Evolutionary conservation across 2,113 vertebrate species (phyloP).

Genomic region (Chloroceryle aenea): DNA sequence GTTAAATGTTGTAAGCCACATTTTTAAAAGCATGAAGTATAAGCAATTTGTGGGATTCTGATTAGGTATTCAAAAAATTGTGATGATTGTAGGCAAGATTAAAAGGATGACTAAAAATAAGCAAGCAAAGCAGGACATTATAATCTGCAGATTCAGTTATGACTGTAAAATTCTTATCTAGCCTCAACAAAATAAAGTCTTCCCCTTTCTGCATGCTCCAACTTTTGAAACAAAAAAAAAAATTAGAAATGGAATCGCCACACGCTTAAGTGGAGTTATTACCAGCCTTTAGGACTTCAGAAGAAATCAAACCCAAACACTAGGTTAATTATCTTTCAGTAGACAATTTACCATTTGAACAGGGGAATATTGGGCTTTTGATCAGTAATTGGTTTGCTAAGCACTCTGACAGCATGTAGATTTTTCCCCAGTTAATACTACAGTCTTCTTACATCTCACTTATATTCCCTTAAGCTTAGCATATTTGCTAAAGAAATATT

Average conservation of each 20-base stretch:
- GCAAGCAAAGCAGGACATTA: neutral
- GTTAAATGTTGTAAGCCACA: neutral
- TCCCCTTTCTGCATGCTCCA: neutral
- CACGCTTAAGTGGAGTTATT: neutral
- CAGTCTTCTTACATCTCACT: neutral
- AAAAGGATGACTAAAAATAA: neutral
- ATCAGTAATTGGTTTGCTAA: neutral
- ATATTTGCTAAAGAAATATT: neutral
- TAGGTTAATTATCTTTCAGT: neutral
- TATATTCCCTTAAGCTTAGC: neutral
- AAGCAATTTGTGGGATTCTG: neutral
- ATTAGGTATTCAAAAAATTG: neutral
- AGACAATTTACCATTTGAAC: neutral
- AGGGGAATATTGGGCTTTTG: neutral
- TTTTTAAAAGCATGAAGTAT: neutral
- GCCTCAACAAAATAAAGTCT: neutral
- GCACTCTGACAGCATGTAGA: accelerated
- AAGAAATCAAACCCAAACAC: neutral
- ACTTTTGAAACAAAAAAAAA: neutral
- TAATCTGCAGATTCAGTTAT: neutral
- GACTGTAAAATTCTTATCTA: neutral
- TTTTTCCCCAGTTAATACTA: neutral
- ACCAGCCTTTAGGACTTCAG: neutral
- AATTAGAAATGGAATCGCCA: neutral
- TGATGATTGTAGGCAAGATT: neutral